Evolutionary conservation across 2,888 invertebrate species (phyloP).

Genomic region (Acheta domesticus): DNA sequence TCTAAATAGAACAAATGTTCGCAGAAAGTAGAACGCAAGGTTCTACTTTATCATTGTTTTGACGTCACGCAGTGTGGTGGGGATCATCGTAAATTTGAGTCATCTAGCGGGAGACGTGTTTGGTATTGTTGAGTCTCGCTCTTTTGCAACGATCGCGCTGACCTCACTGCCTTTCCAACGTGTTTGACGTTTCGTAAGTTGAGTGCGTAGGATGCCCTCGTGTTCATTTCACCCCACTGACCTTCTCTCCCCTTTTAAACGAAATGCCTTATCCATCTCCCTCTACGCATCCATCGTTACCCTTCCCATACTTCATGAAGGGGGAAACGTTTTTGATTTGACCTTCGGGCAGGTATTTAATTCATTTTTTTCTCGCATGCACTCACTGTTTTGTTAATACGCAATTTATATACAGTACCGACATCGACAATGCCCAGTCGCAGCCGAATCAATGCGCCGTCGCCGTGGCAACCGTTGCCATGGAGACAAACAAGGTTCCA

Average conservation of each 20-base stretch:
- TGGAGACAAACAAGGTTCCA: constrained; percentile 34
- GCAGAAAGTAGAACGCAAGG: constrained; percentile 3
- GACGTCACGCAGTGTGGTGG: not conserved
- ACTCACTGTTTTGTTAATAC: not conserved
- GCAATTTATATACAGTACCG: not conserved
- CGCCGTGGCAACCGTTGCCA: constrained; percentile 41
- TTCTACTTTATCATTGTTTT: not conserved
- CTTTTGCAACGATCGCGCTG: not conserved
- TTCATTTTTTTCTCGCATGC: not conserved
- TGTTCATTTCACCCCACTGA: constrained; percentile 9
- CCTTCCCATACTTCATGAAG: too few relatives aligned
- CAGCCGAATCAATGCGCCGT: constrained; percentile 50
- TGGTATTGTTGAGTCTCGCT: not conserved
- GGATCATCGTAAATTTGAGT: constrained; percentile 18
- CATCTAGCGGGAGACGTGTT: constrained; percentile 1
- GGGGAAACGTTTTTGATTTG: too few relatives aligned
- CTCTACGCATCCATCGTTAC: not conserved
- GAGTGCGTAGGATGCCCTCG: not conserved
- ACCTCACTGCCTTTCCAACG: not conserved
- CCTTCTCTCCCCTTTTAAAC: not conserved
- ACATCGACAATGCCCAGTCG: constrained; percentile 7
- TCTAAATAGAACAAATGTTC: not conserved
- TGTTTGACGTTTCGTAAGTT: constrained; percentile 1
- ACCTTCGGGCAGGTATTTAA: not conserved
- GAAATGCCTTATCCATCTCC: not conserved